phyloP scores from a whole-genome alignment of 2,113 vertebrate genomes.

The Cavia aperea region DNA sequence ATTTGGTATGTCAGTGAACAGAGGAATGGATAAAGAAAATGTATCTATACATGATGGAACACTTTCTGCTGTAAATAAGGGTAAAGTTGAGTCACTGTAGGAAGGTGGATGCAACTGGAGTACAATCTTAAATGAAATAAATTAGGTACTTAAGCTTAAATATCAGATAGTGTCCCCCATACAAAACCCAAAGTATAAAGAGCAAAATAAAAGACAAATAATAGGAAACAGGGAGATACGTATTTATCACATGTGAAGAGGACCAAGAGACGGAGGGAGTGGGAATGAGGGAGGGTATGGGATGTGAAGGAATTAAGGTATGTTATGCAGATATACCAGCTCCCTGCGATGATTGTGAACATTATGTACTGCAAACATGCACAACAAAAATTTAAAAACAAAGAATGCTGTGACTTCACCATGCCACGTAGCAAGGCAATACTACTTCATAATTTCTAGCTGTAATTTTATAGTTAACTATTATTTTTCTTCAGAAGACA shows the following conservation, averaged over 20 bases:
- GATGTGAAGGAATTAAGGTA: neutral
- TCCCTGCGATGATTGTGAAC: neutral
- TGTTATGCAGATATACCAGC: neutral
- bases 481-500: neutral
- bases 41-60: neutral
- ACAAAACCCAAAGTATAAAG: neutral
- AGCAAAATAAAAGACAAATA: neutral
- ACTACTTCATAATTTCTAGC: slow-evolving; percentile 6
- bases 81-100: neutral
- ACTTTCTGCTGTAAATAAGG: neutral
- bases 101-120: neutral
- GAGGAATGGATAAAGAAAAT: neutral
- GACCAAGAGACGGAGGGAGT: neutral
- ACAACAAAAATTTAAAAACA: neutral
- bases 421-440: neutral
- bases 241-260: neutral
- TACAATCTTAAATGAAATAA: neutral
- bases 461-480: neutral
- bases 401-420: neutral
- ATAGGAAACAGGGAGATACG: neutral
- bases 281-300: neutral
- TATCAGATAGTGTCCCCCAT: neutral
- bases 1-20: neutral
- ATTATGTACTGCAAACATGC: neutral
- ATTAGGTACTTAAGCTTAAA: neutral